A percentile compares a stretch with the other conserved stretches of the same genome.
These are phyloP conservation scores for Isichthys henryi DNA, from an alignment of 2,113 vertebrate species.

Conservation along the genomic window DNA sequence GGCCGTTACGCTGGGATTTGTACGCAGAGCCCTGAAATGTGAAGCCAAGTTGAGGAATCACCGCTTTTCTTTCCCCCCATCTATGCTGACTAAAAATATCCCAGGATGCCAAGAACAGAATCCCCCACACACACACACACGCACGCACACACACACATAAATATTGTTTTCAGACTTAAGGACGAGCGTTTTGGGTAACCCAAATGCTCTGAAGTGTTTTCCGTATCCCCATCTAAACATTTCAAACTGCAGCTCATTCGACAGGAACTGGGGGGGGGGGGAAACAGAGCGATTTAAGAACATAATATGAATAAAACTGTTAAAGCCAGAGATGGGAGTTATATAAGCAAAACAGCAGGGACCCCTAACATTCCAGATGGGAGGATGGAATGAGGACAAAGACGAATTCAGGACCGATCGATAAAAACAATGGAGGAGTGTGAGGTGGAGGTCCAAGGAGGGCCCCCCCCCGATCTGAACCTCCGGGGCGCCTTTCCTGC, in stretches of 20 bases:
- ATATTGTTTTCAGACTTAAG: background rate
- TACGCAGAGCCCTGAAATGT: slow-evolving; percentile 44
- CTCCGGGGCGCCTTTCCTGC: background rate
- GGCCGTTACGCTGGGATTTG: slow-evolving; percentile 37
- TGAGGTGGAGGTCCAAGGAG: background rate
- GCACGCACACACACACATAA: background rate
- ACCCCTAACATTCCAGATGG: background rate
- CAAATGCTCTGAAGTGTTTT: background rate
- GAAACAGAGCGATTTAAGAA: background rate
- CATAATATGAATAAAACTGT: background rate
- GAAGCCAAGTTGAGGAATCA: slow-evolving; percentile 17
- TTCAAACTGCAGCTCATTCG: background rate
- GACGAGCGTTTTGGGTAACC: background rate
- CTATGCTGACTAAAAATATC: slow-evolving; percentile 19
- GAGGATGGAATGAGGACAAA: background rate
- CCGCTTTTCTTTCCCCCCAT: background rate
- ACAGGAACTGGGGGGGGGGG: background rate
- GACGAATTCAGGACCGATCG: background rate
- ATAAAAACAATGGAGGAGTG: background rate
- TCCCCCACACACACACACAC: background rate
- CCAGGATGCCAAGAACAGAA: background rate
- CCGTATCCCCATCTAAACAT: background rate
- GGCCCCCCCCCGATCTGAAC: background rate
- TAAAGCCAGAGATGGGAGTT: background rate
- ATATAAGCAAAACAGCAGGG: background rate